phyloP scores from a whole-genome alignment of 35 echinoderm and acorn worm species.

The Diadema setosum region DNA sequence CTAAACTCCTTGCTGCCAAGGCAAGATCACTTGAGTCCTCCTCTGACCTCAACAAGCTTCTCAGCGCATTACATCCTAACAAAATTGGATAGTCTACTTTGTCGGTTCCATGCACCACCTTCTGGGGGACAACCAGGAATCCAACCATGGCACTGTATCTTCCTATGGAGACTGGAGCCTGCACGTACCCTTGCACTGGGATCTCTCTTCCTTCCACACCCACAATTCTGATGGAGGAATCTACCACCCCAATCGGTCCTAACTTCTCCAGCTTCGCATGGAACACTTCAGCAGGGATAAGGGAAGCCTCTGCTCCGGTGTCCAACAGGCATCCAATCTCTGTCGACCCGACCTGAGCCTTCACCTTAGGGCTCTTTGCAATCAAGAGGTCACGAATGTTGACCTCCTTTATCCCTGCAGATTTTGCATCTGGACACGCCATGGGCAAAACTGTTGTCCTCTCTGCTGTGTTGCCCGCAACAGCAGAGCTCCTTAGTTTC shows the following conservation, averaged over 20 bases:
- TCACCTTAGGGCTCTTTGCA: constrained; percentile 18
- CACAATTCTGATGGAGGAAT: neutral
- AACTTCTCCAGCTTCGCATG: neutral
- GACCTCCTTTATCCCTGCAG: too few species aligned
- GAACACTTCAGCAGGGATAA: constrained; percentile 33
- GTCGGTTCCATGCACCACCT: neutral
- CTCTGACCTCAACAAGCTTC: too few species aligned
- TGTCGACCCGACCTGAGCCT: neutral
- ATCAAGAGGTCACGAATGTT: neutral
- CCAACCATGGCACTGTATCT: neutral
- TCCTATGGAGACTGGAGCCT: neutral
- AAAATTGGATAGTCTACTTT: neutral
- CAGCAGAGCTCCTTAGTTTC: constrained; percentile 46
- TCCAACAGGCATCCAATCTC: constrained; percentile 39
- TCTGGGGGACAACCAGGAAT: constrained; percentile 3
- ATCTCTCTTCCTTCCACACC: constrained; percentile 6
- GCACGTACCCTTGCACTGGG: too few species aligned
- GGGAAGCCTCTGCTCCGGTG: constrained; percentile 52
- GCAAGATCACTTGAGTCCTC: too few species aligned
- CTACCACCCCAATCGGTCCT: neutral
- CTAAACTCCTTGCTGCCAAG: too few species aligned
- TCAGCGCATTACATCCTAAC: neutral
- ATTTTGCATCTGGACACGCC: neutral
- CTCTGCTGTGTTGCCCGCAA: constrained; percentile 22
- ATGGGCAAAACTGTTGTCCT: neutral